Conservation (phyloP, 2,797 vertebrate genomes). For the Holocentrus rufus region DNA sequence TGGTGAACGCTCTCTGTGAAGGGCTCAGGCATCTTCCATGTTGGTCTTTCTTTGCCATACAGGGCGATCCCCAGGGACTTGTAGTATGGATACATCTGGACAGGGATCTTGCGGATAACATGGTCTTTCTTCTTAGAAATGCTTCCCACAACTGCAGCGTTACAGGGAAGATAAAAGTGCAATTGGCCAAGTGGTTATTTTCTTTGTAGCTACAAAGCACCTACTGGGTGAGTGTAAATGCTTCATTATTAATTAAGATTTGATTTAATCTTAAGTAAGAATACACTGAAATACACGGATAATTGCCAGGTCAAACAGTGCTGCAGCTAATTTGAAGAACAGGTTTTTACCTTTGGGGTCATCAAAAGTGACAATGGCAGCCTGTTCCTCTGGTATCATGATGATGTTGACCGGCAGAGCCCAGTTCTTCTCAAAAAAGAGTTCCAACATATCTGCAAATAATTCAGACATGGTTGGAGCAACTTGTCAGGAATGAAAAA, state of each 20-base stretch:
- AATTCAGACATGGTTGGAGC: not conserved
- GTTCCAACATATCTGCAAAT: conserved; percentile 68
- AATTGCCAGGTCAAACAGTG: too few relatives aligned
- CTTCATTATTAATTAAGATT: not conserved
- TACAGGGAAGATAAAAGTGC: not conserved
- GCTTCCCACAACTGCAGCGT: conserved; percentile 76
- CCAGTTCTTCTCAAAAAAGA: conserved; percentile 86
- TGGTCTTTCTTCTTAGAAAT: conserved; percentile 76
- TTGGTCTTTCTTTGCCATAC: conserved; percentile 83
- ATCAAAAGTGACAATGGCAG: conserved; percentile 83
- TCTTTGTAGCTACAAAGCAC: not conserved
- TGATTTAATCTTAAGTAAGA: not conserved
- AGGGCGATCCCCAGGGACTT: conserved; percentile 78
- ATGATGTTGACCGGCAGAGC: conserved; percentile 48
- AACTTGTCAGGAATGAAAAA: too few relatives aligned
- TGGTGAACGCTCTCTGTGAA: conserved; percentile 75
- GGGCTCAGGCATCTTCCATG: conserved; percentile 82
- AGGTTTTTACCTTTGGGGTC: conserved; percentile 79
- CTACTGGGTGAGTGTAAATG: not conserved
- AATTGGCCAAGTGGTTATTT: not conserved
- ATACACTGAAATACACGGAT: not conserved
- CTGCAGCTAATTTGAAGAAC: not conserved
- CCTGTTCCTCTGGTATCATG: conserved; percentile 80
- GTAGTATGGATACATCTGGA: conserved; percentile 85
- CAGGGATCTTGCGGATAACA: conserved; percentile 61